Evolutionary conservation across 2,113 vertebrate genomes (phyloP), one percentile per base, ranked within the genome.

Genomic region (Ictalurus furcatus): DNA sequence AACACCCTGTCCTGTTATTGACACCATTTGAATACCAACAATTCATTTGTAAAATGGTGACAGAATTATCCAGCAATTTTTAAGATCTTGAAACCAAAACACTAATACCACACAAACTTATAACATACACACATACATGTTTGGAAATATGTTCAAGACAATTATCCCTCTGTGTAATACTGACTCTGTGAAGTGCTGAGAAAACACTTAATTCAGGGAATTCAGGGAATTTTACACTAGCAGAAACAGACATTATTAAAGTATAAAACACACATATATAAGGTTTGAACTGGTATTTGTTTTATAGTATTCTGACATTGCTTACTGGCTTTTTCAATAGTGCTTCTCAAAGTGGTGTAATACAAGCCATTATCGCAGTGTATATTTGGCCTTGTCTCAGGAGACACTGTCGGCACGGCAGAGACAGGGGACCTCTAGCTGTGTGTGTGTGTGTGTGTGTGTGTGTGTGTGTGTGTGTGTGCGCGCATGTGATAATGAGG

Each of bases 331-430:
- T 84, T 54, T 83, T 88, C 87, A 84, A 74, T 61, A 88, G 30
- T 48, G 80, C 37, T 84, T 88, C 37, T 48, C 56, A 84, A 88
- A 84, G 81, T 88, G 71, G 37, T 78, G 58, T 85, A 88, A 78
- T 65, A 85, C 71, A 88, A 78, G 58, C 69, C 69, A 88, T 78
- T 88, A 78, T 78, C 14, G 12, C 88, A 78, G 88, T 37, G 59
- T 88, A 88, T 88, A 84, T 88, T 65, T 89, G 83, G 44, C 73
- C 82, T 74, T 65, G 65, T 76, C 69, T 30, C 88, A 79, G 44
- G 73, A 85, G 82, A 78, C 59, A 59, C 58, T 76, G 56, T 78
- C 48, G 44, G 73, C 83, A 85, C 28, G 44, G 34, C 73, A 80
- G 40, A 85, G 58, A 88, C 87, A 85, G 69, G 81, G 69, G 82